phyloP scores from a whole-genome alignment of 1,140 invertebrate species.

The Hylyphantes graminicola region DNA sequence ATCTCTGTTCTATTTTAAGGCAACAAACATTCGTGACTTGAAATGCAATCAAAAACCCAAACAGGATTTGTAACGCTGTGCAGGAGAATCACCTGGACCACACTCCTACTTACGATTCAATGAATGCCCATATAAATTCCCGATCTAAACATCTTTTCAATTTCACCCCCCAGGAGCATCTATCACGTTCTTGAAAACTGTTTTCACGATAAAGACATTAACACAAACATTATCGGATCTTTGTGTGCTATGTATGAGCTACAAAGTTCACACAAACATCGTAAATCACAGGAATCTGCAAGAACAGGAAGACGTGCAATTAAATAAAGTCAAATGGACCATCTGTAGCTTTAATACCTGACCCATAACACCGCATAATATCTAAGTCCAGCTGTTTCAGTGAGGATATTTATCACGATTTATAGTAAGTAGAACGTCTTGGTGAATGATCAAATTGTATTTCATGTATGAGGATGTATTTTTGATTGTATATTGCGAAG shows the following conservation, averaged over 20 bases:
- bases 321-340: constrained; percentile 18
- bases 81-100: too few relatives aligned
- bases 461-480: too few relatives aligned
- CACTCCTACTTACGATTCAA: neutral
- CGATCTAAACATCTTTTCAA: constrained; percentile 2
- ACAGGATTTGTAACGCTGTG: too few relatives aligned
- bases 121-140: constrained; percentile 5
- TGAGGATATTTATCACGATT: constrained; percentile 2
- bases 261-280: constrained; percentile 1
- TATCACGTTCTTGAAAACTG: constrained; percentile 28
- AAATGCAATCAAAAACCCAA: too few relatives aligned
- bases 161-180: neutral
- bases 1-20: too few relatives aligned
- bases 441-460: neutral
- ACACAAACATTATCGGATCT: neutral
- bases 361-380: constrained; percentile 16
- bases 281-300: constrained; percentile 30
- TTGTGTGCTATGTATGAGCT: constrained; percentile 18
- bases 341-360: constrained; percentile 2
- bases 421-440: constrained; percentile 33
- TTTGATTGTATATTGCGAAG: too few relatives aligned
- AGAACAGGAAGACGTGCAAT: constrained; percentile 12
- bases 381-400: constrained; percentile 5
- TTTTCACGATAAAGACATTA: constrained; percentile 41
- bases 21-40: too few relatives aligned